Conservation (phyloP, 2,113 vertebrate genomes). For the Microcebus tavaratra region DNA sequence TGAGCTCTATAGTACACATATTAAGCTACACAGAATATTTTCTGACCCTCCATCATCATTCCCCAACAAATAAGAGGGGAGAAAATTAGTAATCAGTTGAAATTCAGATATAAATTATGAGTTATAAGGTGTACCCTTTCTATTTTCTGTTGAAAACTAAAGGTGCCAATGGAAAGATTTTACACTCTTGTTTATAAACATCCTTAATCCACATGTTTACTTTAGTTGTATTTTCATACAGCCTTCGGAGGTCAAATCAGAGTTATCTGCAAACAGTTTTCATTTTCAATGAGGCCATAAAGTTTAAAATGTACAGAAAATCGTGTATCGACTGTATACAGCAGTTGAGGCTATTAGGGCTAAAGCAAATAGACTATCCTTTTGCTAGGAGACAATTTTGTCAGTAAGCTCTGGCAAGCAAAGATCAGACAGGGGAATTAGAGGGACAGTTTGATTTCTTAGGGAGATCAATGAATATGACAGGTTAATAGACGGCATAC, state of each 20-base stretch:
- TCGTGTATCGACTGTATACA: constrained; percentile 66
- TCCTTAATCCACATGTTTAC: constrained; percentile 69
- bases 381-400: constrained; percentile 53
- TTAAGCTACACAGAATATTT: not conserved
- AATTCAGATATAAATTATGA: constrained; percentile 13
- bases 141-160: constrained; percentile 58
- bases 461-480: constrained; percentile 79
- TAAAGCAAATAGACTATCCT: constrained; percentile 52
- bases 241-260: constrained; percentile 64
- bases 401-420: constrained; percentile 66
- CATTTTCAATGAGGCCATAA: constrained; percentile 66
- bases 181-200: constrained; percentile 59
- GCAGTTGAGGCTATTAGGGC: constrained; percentile 52
- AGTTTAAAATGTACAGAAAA: constrained; percentile 70
- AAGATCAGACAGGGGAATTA: constrained; percentile 76
- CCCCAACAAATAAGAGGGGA: constrained; percentile 17
- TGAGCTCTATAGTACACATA: not conserved
- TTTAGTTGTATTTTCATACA: constrained; percentile 66
- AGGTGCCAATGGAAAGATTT: constrained; percentile 55
- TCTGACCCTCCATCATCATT: not conserved
- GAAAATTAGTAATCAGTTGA: constrained; percentile 39
- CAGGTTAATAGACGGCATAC: constrained; percentile 76
- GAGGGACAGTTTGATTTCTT: constrained; percentile 75
- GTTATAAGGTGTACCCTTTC: not conserved
- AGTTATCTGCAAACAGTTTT: constrained; percentile 72